A percentile compares a stretch with the other conserved stretches of the same genome.
Conservation (phyloP, 1,140 invertebrate genomes). For the Agrypnia vestita region DNA sequence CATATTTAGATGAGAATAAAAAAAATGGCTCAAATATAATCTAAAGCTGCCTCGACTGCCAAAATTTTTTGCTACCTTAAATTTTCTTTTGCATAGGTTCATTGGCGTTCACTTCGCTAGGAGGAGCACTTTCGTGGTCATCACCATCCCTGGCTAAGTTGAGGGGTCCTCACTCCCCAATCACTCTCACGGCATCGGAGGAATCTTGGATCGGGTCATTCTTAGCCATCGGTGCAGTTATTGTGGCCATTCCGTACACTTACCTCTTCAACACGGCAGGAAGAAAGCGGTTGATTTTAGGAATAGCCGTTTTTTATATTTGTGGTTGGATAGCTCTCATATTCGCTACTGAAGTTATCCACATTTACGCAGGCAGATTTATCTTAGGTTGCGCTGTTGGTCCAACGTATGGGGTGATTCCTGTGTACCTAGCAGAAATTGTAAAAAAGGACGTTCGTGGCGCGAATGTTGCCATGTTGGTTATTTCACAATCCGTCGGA, state of each 20-base stretch:
- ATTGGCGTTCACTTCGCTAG: constrained; percentile 53
- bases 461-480: constrained; percentile 75
- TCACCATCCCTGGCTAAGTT: constrained; percentile 59
- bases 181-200: constrained; percentile 45
- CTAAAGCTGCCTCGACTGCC: neutral
- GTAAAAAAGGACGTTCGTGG: constrained; percentile 75
- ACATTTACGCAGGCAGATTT: constrained; percentile 56
- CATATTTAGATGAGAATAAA: too few species aligned
- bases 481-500: constrained; percentile 76
- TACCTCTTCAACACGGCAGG: constrained; percentile 52
- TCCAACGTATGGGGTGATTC: constrained; percentile 56
- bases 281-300: constrained; percentile 55
- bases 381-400: constrained; percentile 57
- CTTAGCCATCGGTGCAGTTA: constrained; percentile 53
- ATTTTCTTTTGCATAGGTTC: constrained; percentile 45
- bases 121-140: constrained; percentile 56
- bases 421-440: constrained; percentile 76
- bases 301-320: constrained; percentile 47
- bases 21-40: constrained; percentile 47
- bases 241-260: constrained; percentile 51
- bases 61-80: neutral
- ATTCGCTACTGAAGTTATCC: constrained; percentile 43
- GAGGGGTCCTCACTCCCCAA: constrained; percentile 46
- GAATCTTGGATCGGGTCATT: constrained; percentile 58
- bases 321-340: constrained; percentile 53